A percentile compares a stretch with the other conserved stretches of the same genome.
These are phyloP conservation scores for Cygnus olor DNA, from an alignment of 2,797 vertebrate species.

Conservation along the genomic window DNA sequence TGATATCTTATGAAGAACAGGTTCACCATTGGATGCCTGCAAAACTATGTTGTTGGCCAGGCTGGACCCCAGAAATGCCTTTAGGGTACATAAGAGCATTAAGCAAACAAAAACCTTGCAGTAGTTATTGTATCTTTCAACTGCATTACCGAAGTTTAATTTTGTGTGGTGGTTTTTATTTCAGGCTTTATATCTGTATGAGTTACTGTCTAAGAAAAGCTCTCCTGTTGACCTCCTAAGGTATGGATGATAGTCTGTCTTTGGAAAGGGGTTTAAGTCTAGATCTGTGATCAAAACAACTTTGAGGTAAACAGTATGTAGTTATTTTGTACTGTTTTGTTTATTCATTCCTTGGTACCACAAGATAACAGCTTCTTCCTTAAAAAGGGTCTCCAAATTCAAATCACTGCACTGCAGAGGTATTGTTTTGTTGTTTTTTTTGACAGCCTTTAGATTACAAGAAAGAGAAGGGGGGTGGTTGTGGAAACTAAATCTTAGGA, in stretches of 20 bases:
- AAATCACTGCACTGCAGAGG: background rate
- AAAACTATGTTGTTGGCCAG: background rate
- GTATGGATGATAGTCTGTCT: constrained; percentile 61
- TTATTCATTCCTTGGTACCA: background rate
- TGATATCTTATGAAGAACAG: background rate
- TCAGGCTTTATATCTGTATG: constrained; percentile 82
- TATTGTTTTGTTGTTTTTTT: constrained; percentile 10
- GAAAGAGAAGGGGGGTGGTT: background rate
- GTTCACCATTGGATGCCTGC: background rate
- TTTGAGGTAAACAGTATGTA: background rate
- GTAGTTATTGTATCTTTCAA: background rate
- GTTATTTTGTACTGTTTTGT: background rate
- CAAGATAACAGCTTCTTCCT: background rate
- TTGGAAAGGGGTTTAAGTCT: background rate
- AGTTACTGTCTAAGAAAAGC: constrained; percentile 69
- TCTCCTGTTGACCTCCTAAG: constrained; percentile 74
- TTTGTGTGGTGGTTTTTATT: constrained; percentile 35
- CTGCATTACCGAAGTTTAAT: background rate
- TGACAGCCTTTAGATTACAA: background rate
- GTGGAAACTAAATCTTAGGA: background rate
- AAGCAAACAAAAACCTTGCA: background rate
- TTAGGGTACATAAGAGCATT: background rate
- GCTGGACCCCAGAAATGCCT: background rate
- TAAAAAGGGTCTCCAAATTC: background rate
- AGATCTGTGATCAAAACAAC: background rate